Evolutionary conservation across 1,140 invertebrate genomes (phyloP).

Genomic region (Schmidtea mediterranea): DNA sequence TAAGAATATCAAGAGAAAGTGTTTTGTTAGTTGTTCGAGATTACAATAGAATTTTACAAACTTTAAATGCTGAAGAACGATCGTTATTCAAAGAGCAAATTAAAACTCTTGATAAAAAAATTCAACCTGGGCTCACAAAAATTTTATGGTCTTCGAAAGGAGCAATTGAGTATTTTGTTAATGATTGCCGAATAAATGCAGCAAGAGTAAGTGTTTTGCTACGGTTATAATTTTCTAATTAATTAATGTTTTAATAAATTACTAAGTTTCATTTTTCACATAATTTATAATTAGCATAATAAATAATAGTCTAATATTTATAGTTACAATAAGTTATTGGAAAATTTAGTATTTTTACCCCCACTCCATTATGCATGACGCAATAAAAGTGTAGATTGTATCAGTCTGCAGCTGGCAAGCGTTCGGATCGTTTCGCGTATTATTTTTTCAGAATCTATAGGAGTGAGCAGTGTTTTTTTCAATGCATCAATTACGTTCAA

Average conservation of each 20-base stretch:
- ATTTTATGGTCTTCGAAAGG: conserved; percentile 44
- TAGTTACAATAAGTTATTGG: neutral
- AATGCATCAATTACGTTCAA: no score
- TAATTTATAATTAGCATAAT: neutral
- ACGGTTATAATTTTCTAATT: no score
- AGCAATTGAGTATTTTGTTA: conserved; percentile 44
- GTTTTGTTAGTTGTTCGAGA: conserved; percentile 43
- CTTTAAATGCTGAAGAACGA: conserved; percentile 31
- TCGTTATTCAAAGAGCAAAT: conserved; percentile 34
- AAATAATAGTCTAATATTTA: neutral
- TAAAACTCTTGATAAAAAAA: conserved; percentile 38
- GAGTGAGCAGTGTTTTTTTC: no score
- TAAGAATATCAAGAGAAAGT: conserved; percentile 41
- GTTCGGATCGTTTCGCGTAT: no score
- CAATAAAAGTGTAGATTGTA: no score
- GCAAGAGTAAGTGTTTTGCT: conserved; percentile 34
- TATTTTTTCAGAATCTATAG: no score
- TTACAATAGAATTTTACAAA: conserved; percentile 46
- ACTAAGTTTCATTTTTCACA: no score
- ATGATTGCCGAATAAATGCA: conserved; percentile 41
- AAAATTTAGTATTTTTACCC: no score
- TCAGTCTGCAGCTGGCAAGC: no score
- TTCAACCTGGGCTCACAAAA: conserved; percentile 46
- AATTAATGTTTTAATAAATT: no score
- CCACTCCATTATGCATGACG: no score